These are phyloP conservation scores for Xanthorhoe designata DNA, from an alignment of 2,888 invertebrate species.

Conservation along the genomic window DNA sequence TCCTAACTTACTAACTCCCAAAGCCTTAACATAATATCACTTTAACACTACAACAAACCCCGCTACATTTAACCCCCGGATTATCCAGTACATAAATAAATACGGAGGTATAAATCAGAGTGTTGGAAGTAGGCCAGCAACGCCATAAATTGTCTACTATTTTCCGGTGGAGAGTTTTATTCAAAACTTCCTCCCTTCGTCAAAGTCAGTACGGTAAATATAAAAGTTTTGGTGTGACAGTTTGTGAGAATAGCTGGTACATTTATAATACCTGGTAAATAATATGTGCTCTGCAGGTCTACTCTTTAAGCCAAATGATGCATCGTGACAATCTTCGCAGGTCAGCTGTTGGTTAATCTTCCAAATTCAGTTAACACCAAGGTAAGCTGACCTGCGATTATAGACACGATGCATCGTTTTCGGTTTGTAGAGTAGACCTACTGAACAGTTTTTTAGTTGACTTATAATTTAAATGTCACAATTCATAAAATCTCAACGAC, in stretches of 20 bases:
- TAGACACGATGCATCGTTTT: no score
- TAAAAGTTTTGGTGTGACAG: conserved; percentile 60
- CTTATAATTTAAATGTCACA: no score
- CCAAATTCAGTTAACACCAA: no score
- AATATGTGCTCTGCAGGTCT: no score
- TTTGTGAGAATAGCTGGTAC: conserved; percentile 54
- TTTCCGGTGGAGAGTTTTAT: conserved; percentile 62
- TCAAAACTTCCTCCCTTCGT: conserved; percentile 73
- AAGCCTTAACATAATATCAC: background rate
- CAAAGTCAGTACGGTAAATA: conserved; percentile 74
- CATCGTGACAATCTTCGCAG: no score
- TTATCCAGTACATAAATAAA: conserved; percentile 27
- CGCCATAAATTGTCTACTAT: conserved; percentile 55
- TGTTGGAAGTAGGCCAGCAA: conserved; percentile 55
- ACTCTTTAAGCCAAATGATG: no score
- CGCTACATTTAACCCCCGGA: conserved; percentile 7
- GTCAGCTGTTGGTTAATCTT: no score
- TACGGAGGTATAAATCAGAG: conserved; percentile 29
- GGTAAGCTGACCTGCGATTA: no score
- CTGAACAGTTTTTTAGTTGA: no score
- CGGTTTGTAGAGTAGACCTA: no score
- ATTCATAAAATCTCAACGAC: no score
- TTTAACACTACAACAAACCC: background rate
- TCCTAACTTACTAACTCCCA: background rate
- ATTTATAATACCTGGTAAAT: no score